These are phyloP conservation scores for Hartigia nigra DNA, from an alignment of 2,888 invertebrate species.

Conservation along the genomic window DNA sequence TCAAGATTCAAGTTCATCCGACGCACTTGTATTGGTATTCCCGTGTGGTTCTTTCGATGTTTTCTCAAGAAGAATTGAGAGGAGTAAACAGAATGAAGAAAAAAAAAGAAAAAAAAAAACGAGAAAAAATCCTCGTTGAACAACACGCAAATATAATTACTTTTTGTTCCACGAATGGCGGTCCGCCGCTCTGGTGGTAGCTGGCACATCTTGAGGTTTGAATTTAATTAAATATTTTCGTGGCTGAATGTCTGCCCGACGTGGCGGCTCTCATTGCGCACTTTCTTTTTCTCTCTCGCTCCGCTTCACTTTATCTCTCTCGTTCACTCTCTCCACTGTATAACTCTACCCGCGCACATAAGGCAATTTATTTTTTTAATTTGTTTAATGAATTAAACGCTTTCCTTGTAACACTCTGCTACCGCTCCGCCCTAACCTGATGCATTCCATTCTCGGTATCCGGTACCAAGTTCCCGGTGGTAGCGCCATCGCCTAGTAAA, in stretches of 20 bases:
- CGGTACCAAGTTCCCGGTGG: not conserved
- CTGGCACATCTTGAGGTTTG: slow-evolving; percentile 55
- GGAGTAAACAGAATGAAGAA: slow-evolving; percentile 17
- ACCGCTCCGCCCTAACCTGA: not conserved
- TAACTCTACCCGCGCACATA: slow-evolving; percentile 39
- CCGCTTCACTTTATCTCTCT: slow-evolving; percentile 14
- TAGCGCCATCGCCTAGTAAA: not conserved
- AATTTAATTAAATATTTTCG: slow-evolving; percentile 66
- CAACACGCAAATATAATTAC: slow-evolving; percentile 21
- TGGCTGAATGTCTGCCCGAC: slow-evolving; percentile 54
- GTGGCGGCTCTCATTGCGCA: slow-evolving; percentile 16
- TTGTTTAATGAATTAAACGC: slow-evolving; percentile 63
- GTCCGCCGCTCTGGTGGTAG: slow-evolving; percentile 15
- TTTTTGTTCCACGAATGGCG: slow-evolving; percentile 12
- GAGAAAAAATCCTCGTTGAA: slow-evolving; percentile 7
- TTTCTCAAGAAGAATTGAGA: slow-evolving; percentile 17
- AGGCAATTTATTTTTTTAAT: slow-evolving; percentile 64
- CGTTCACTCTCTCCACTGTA: slow-evolving; percentile 8
- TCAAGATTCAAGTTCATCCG: not conserved
- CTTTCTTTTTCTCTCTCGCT: slow-evolving; percentile 10
- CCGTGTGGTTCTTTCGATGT: not conserved
- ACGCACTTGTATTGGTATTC: not conserved
- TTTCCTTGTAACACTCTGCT: slow-evolving; percentile 17
- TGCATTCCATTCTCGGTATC: not conserved
- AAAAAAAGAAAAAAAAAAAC: slow-evolving; percentile 12